These are phyloP conservation scores for Piaya cayana DNA, from an alignment of 2,113 vertebrate species.

Conservation along the genomic window DNA sequence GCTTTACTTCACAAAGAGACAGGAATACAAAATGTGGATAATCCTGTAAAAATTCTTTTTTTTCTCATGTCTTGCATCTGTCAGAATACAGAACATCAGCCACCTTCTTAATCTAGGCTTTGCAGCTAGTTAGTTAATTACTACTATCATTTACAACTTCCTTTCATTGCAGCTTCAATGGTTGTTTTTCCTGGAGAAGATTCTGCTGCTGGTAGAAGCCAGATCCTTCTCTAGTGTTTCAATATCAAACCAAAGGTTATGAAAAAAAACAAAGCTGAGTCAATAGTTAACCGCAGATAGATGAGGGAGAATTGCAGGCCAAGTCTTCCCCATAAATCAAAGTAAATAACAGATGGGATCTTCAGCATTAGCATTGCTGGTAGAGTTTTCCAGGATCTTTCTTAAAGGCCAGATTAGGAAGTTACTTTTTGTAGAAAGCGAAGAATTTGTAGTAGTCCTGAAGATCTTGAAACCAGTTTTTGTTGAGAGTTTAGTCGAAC, in stretches of 20 bases:
- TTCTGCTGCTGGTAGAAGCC: neutral
- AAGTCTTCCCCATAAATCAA: neutral
- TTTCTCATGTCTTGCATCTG: neutral
- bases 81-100: neutral
- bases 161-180: neutral
- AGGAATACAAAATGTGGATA: fast-evolving
- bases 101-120: neutral
- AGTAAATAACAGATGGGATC: fast-evolving
- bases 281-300: neutral
- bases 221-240: fast-evolving
- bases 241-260: fast-evolving
- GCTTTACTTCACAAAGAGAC: fast-evolving
- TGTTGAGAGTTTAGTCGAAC: neutral
- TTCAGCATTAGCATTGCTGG: fast-evolving
- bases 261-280: fast-evolving
- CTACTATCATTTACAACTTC: fast-evolving
- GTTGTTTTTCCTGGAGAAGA: neutral
- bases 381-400: neutral
- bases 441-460: neutral
- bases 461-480: neutral
- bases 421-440: neutral
- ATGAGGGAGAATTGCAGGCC: neutral
- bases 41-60: fast-evolving
- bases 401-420: neutral
- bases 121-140: neutral